Evolutionary conservation across 2,797 vertebrate genomes (phyloP).

Genomic region (Adrianichthys oophorus): DNA sequence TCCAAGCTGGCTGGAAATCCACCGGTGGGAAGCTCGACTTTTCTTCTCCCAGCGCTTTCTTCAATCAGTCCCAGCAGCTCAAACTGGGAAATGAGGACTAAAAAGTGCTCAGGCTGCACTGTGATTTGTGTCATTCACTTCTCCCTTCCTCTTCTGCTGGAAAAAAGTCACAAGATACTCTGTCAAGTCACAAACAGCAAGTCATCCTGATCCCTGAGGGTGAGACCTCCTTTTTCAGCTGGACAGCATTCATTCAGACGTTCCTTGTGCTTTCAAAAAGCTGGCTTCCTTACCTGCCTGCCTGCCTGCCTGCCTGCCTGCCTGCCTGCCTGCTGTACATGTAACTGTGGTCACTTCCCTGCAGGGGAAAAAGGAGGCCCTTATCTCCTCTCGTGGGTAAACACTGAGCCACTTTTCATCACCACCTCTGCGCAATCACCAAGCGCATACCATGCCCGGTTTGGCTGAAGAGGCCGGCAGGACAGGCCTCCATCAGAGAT

Average conservation of each 20-base stretch:
- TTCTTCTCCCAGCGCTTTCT: conserved; percentile 18
- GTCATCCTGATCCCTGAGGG: conserved; percentile 35
- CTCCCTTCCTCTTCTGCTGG: conserved; percentile 50
- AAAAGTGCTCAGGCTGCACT: conserved; percentile 28
- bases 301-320: conserved; percentile 31
- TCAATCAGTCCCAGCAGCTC: conserved; percentile 34
- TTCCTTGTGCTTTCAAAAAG: neutral
- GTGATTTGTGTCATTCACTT: conserved; percentile 45
- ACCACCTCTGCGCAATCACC: conserved; percentile 40
- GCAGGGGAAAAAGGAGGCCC: conserved; percentile 63
- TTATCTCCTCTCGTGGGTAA: conserved; percentile 71
- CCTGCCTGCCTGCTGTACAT: conserved; percentile 8
- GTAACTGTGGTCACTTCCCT: conserved; percentile 53
- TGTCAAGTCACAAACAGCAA: conserved; percentile 38
- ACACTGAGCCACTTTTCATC: conserved; percentile 67
- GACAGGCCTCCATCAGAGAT: conserved; percentile 39
- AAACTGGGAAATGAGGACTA: conserved; percentile 15
- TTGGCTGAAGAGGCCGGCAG: conserved; percentile 37
- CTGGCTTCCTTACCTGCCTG: conserved; percentile 26
- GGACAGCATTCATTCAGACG: neutral
- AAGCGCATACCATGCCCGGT: conserved; percentile 28
- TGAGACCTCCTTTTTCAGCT: conserved; percentile 4
- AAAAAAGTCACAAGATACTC: conserved; percentile 66
- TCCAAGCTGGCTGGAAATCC: conserved; percentile 18
- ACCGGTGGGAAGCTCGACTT: conserved; percentile 25